These are phyloP conservation scores for Pycnonotus jocosus DNA, from an alignment of 2,113 vertebrate genomes.

Conservation along the genomic window DNA sequence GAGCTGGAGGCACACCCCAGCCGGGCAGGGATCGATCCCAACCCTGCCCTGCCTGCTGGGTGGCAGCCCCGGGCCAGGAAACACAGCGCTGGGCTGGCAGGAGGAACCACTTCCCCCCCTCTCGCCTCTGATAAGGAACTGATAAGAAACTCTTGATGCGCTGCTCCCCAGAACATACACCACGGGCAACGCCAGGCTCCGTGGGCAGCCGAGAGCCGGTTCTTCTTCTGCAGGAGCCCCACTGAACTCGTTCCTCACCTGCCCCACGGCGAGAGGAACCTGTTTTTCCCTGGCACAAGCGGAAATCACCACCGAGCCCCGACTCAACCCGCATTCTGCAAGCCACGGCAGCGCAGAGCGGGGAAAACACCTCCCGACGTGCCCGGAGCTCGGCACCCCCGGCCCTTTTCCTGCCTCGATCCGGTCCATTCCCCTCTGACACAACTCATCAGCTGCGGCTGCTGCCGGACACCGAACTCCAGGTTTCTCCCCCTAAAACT, in stretches of 20 bases:
- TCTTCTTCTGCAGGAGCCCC: neutral
- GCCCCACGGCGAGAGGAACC: neutral
- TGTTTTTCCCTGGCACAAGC: accelerated
- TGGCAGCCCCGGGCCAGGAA: neutral
- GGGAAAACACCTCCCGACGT: neutral
- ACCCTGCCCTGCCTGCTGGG: neutral
- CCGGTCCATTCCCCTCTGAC: accelerated
- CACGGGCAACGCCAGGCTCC: accelerated
- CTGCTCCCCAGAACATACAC: neutral
- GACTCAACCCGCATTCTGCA: accelerated
- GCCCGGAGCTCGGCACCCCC: neutral
- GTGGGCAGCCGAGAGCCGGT: neutral
- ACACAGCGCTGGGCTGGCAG: neutral
- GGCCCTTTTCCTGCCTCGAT: neutral
- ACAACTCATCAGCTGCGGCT: neutral
- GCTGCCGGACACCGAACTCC: neutral
- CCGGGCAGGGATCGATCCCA: neutral
- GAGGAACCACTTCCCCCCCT: neutral
- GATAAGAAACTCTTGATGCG: neutral
- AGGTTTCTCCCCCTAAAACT: accelerated
- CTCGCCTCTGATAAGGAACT: neutral
- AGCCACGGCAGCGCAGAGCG: neutral
- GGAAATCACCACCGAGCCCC: neutral
- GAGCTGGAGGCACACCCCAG: neutral
- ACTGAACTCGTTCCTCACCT: neutral